phyloP scores from a whole-genome alignment of 1,140 invertebrate species.

The Diachasma alloeum region DNA sequence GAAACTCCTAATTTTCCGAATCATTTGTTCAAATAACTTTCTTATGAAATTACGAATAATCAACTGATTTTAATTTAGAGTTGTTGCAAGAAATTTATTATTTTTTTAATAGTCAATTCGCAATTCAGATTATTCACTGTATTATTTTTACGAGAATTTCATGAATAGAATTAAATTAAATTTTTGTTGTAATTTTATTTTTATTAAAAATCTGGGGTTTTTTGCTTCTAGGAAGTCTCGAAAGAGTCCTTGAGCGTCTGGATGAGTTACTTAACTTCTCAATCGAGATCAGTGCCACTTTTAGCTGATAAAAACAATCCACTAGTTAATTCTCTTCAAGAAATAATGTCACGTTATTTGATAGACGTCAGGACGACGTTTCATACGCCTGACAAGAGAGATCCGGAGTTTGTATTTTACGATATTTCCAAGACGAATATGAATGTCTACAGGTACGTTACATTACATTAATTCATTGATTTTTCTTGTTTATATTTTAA shows the following conservation, averaged over 20 bases:
- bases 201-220: background rate
- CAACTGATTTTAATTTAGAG: no score
- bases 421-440: conserved; percentile 80
- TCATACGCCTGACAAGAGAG: conserved; percentile 80
- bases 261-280: conserved; percentile 76
- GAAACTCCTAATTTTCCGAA: no score
- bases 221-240: conserved; percentile 73
- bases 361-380: conserved; percentile 77
- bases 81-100: no score
- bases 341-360: conserved; percentile 80
- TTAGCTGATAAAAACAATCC: conserved; percentile 73
- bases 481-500: background rate
- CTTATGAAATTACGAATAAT: no score
- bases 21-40: no score
- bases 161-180: no score
- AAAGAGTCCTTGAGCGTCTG: conserved; percentile 76
- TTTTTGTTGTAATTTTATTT: no score
- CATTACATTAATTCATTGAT: background rate
- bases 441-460: conserved; percentile 83
- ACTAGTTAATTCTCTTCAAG: conserved; percentile 73
- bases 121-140: no score
- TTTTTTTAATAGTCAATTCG: no score
- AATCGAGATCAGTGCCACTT: conserved; percentile 79
- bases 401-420: conserved; percentile 94
- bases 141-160: no score